Percentiles rank a stretch among this genome's conserved stretches.
Conservation (phyloP, 2,113 vertebrate genomes). For the Glareola pratincola region DNA sequence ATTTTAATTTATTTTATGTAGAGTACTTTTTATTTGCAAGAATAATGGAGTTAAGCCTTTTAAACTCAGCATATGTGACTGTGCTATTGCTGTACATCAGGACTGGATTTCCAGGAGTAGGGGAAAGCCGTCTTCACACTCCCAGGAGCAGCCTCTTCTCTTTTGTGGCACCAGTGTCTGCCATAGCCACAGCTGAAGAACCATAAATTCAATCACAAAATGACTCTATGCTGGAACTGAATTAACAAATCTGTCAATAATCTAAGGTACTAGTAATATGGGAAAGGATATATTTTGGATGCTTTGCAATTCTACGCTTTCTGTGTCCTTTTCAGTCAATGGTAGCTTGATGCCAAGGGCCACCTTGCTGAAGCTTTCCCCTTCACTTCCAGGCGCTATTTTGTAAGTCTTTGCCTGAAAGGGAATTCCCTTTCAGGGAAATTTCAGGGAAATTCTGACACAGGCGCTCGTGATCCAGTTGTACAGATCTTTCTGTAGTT, state of each 20-base stretch:
- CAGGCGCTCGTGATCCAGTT: background rate
- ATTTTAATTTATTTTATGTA: background rate
- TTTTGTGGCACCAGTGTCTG: background rate
- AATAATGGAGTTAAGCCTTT: background rate
- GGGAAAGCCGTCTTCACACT: background rate
- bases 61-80: background rate
- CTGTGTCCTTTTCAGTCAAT: background rate
- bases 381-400: background rate
- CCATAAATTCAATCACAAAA: background rate
- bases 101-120: background rate
- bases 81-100: background rate
- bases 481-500: background rate
- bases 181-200: background rate
- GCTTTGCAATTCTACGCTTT: background rate
- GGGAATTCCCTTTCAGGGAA: no score
- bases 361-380: background rate
- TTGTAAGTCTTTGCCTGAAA: background rate
- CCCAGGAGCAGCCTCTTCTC: background rate
- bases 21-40: background rate
- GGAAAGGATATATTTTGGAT: background rate
- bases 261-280: background rate
- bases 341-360: background rate
- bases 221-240: background rate
- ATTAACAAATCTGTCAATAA: background rate
- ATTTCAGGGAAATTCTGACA: no score